Percentiles rank a stretch among this genome's conserved stretches.
These are phyloP conservation scores for Sula dactylatra DNA, from an alignment of 2,113 vertebrate genomes.

Conservation along the genomic window DNA sequence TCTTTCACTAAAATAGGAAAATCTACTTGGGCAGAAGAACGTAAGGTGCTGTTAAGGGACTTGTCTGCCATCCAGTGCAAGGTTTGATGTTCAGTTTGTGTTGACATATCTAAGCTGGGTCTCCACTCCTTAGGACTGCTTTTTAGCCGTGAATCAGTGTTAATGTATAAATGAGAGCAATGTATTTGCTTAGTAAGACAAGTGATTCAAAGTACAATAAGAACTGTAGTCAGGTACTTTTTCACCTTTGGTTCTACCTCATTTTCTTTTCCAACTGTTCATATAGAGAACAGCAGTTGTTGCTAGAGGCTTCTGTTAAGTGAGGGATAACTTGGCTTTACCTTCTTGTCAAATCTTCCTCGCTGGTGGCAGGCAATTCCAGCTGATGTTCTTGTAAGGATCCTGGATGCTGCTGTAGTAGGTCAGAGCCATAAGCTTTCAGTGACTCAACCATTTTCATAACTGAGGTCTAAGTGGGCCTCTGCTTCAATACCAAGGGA, in stretches of 20 bases:
- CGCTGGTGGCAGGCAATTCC: background rate
- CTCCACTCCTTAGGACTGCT: background rate
- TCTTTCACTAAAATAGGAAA: background rate
- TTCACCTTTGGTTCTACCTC: background rate
- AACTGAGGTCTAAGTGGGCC: background rate
- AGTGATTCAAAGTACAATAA: background rate
- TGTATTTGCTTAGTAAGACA: constrained; percentile 4
- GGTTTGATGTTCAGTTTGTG: background rate
- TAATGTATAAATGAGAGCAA: constrained; percentile 2
- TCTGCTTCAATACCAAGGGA: background rate
- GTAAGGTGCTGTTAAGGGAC: background rate
- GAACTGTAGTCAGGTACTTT: background rate
- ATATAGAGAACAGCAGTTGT: background rate
- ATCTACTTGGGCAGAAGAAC: background rate
- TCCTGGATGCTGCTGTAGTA: background rate
- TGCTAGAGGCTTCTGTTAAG: background rate
- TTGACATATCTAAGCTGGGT: background rate
- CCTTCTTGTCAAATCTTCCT: background rate
- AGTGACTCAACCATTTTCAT: background rate
- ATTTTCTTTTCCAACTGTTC: background rate
- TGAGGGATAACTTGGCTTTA: background rate
- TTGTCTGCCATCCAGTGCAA: background rate
- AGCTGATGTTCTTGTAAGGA: background rate
- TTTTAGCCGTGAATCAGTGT: background rate
- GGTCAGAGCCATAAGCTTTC: background rate